A percentile compares a stretch with the other conserved stretches of the same genome.
Evolutionary conservation across 1,140 invertebrate genomes (phyloP).

Genomic region (Diorhabda elongata): DNA sequence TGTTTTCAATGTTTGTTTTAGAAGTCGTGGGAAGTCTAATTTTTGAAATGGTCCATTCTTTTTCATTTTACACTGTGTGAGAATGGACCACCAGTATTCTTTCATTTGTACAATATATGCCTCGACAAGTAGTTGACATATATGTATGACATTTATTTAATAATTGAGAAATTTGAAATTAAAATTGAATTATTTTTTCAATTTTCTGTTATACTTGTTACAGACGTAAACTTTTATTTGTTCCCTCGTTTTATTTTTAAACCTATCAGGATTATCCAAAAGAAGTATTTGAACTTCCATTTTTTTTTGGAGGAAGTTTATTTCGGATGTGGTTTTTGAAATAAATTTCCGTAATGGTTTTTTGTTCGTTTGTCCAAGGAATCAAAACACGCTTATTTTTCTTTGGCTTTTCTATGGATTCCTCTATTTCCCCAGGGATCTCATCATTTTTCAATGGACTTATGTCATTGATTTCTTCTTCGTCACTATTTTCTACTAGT

Average conservation of each 20-base stretch:
- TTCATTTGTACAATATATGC: constrained; percentile 13
- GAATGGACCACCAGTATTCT: constrained; percentile 3
- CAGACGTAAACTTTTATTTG: constrained; percentile 25
- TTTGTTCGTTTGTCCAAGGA: constrained; percentile 5
- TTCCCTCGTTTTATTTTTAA: constrained; percentile 22
- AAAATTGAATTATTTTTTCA: no score
- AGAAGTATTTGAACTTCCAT: constrained; percentile 26
- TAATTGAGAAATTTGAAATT: no score
- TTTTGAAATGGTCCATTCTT: not conserved
- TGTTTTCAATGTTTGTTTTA: not conserved
- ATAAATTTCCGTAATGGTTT: constrained; percentile 14
- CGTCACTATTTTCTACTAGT: constrained; percentile 2
- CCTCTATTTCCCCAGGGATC: not conserved
- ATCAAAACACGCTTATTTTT: constrained; percentile 9
- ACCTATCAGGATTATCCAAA: constrained; percentile 18
- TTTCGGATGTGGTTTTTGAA: constrained; percentile 33
- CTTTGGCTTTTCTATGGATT: not conserved
- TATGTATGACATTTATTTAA: not conserved
- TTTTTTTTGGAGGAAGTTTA: constrained; percentile 28
- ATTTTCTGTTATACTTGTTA: constrained; percentile 11
- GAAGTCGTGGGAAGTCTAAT: not conserved
- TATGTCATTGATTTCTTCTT: constrained; percentile 26
- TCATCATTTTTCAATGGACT: not conserved
- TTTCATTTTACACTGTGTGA: constrained; percentile 10
- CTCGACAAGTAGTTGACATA: constrained; percentile 5